A percentile compares a stretch with the other conserved stretches of the same genome.
Evolutionary conservation across 1,140 invertebrate species (phyloP).

Genomic region (Fopius arisanus): DNA sequence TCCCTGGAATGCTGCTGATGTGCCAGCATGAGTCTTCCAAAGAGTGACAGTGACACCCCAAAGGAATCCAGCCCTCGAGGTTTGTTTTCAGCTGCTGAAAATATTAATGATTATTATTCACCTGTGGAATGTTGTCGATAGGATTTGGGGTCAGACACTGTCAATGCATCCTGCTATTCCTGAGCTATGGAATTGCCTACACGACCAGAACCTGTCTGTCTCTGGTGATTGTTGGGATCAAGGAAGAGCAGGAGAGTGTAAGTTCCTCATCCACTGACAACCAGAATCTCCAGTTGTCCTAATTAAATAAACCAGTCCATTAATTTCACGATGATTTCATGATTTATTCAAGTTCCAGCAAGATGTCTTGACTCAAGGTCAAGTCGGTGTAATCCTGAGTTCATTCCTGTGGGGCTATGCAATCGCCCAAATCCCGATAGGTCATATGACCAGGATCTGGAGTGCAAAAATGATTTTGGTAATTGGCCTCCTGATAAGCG

Average conservation of each 20-base stretch:
- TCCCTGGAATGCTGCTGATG: no score
- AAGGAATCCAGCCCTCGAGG: no score
- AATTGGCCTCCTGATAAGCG: slow-evolving; percentile 68
- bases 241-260: not conserved
- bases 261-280: no score
- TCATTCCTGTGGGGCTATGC: slow-evolving; percentile 80
- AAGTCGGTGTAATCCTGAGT: slow-evolving; percentile 67
- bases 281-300: no score
- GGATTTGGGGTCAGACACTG: slow-evolving; percentile 62
- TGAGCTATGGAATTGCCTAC: slow-evolving; percentile 70
- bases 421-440: slow-evolving; percentile 68
- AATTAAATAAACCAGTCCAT: no score
- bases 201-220: slow-evolving; percentile 73
- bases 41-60: no score
- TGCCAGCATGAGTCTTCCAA: no score
- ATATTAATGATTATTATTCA: no score
- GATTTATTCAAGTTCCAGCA: no score
- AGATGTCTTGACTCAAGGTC: not conserved
- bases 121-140: no score
- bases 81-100: no score
- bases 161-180: slow-evolving; percentile 71
- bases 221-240: slow-evolving; percentile 76
- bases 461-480: slow-evolving; percentile 70
- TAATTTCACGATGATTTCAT: no score
- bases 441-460: slow-evolving; percentile 64